phyloP scores from a whole-genome alignment of 2,888 invertebrate species.

The Pheosia tremula region DNA sequence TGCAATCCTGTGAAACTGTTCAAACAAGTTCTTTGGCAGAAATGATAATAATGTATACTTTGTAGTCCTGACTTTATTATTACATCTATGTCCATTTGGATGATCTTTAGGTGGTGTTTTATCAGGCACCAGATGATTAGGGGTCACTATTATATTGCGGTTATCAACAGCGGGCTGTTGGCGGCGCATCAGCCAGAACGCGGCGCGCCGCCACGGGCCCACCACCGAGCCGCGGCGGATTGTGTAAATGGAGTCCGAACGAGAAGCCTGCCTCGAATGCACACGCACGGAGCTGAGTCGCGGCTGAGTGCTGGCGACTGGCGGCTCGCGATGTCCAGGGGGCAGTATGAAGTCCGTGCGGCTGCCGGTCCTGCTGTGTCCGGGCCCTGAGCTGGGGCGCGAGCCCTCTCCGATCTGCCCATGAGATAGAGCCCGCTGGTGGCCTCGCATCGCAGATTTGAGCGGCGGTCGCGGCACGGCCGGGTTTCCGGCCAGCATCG shows the following conservation, averaged over 20 bases:
- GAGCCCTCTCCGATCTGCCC: constrained; percentile 91
- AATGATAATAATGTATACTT: constrained; percentile 98
- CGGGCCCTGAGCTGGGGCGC: constrained; percentile 74
- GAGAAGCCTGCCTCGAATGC: constrained; percentile 93
- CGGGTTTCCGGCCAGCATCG: constrained; percentile 73
- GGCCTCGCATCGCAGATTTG: constrained; percentile 89
- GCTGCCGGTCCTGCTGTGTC: constrained; percentile 92
- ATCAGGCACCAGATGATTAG: constrained; percentile 93
- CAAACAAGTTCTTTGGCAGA: constrained; percentile 97
- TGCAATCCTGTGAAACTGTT: constrained; percentile 98
- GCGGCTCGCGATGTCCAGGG: constrained; percentile 91
- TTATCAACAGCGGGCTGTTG: constrained; percentile 87
- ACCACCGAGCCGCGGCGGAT: constrained; percentile 90
- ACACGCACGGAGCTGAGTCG: constrained; percentile 78
- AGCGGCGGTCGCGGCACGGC: constrained; percentile 87
- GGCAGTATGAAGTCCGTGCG: constrained; percentile 96
- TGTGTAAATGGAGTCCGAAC: constrained; percentile 95
- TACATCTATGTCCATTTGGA: constrained; percentile 92
- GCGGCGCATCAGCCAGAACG: constrained; percentile 85
- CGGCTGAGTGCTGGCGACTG: constrained; percentile 70
- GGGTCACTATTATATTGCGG: constrained; percentile 89
- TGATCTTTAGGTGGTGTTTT: constrained; percentile 92
- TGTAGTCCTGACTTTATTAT: constrained; percentile 96
- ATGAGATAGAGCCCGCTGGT: constrained; percentile 94
- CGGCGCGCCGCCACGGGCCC: constrained; percentile 88